Base-by-base conservation (phyloP, 1,140 invertebrate genomes). In the Drosophila kanapiae region DNA sequence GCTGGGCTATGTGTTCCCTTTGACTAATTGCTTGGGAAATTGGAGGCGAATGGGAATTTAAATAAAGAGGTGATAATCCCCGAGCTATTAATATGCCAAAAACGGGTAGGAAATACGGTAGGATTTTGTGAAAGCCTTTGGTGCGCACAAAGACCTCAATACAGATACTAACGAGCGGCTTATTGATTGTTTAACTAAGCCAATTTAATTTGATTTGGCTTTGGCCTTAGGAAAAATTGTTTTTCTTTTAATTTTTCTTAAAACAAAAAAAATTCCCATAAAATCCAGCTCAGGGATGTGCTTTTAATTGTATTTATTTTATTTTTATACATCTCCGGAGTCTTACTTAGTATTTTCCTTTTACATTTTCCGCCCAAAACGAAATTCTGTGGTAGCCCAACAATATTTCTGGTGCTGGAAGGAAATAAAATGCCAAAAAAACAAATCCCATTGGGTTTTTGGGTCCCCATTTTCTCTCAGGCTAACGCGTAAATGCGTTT, bases 401-500 rank as follows among this genome's bases (percentile, higher is more conserved):
- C 5, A 49, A 37, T 8, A 62, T 49, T 33, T 63, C 43, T 51
- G 58, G 14, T 35, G 29, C 29, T 42, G 49, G 23, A 27, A 65
- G 48, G 48, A 67, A 70, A 67, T 70, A n/a, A 67, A 45, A 23
- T 67, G 27, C 31, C 11, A 18, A 62, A 33, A 54, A 70, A 68
- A 31, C 62, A 70, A 70, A 70, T 68, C 62, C 65, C 31, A 54
- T 70, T 67, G 59, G 38, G 29, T 14, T 37, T 38, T 16, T 11
- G 37, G 6, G 13, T n/a, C 9, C 57, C 37, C 16, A 38, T 16
- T 27, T 35, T 43, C 31, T 18, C 47, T 33, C 35, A 10, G 37
- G 33, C 35, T 35, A 59, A 72, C 11, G 31, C 67, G 69, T 31
- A 60, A 72, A 72, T 72, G 69, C 68, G 67, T 49, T 72, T 72